These are phyloP conservation scores for Phrixothrix hirtus DNA, from an alignment of 2,888 invertebrate species.

Conservation along the genomic window DNA sequence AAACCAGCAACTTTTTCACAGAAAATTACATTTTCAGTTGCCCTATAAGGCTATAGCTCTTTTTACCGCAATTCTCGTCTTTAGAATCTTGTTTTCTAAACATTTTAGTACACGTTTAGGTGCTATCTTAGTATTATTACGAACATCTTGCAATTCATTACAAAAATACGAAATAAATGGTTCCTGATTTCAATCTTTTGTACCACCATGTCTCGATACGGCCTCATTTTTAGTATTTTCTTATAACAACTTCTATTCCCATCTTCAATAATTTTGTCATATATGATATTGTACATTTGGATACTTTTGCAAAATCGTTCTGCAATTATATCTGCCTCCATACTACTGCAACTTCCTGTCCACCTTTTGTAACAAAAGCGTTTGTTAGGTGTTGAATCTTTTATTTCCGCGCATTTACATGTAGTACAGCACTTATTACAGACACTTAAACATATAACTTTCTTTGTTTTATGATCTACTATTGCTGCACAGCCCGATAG, in stretches of 20 bases:
- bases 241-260: constrained; percentile 25
- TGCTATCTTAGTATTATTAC: not conserved
- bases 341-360: constrained; percentile 10
- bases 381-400: not conserved
- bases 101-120: not conserved
- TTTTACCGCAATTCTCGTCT: no score
- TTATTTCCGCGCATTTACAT: constrained; percentile 5
- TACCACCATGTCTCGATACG: constrained; percentile 13
- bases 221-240: constrained; percentile 15
- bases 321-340: constrained; percentile 26
- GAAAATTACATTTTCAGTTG: constrained; percentile 2
- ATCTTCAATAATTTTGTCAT: constrained; percentile 30
- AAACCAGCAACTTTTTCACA: constrained; percentile 9
- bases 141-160: constrained; percentile 15
- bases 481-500: constrained; percentile 21
- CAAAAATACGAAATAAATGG: constrained; percentile 28
- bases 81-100: no score
- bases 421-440: not conserved
- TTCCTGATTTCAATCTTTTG: constrained; percentile 31
- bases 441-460: constrained; percentile 45
- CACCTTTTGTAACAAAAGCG: constrained; percentile 27
- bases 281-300: constrained; percentile 28
- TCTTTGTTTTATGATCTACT: constrained; percentile 9
- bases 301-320: constrained; percentile 30
- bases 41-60: no score